These are phyloP conservation scores for Heteromormyrus szaboi DNA, from an alignment of 2,797 vertebrate species.

Conservation along the genomic window DNA sequence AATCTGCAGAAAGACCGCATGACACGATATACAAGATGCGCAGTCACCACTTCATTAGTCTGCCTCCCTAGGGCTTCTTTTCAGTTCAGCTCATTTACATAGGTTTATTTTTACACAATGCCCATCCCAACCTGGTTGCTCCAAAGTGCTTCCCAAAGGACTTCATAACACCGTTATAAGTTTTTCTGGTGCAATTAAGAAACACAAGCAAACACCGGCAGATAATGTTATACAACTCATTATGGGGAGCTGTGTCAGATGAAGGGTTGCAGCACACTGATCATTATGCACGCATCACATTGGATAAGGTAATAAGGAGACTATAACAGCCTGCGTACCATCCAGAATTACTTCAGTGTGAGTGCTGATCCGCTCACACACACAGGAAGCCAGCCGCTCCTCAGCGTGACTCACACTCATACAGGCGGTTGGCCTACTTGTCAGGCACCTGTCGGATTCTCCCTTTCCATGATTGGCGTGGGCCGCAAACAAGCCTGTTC, in stretches of 20 bases:
- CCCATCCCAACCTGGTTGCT: not conserved
- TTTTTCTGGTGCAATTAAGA: not conserved
- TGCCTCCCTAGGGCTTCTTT: not conserved
- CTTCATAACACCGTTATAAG: not conserved
- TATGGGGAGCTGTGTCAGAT: not conserved
- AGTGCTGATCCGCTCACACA: not conserved
- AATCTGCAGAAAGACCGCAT: not conserved
- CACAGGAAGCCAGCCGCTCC: not conserved
- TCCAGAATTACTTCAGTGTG: not conserved
- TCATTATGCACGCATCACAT: not conserved
- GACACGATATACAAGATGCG: not conserved
- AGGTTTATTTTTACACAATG: not conserved
- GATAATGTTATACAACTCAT: not conserved
- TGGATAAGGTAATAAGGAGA: not conserved
- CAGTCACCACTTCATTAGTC: not conserved
- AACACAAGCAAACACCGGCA: not conserved
- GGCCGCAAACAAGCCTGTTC: not conserved
- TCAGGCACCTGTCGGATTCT: not conserved
- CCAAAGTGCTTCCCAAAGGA: not conserved
- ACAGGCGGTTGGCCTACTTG: not conserved
- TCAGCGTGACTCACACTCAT: slow-evolving; percentile 1
- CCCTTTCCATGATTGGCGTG: not conserved
- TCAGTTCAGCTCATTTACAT: slow-evolving; percentile 7
- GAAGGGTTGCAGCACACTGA: not conserved
- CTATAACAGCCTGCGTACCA: not conserved